A percentile compares a stretch with the other conserved stretches of the same genome.
Evolutionary conservation across 1,140 invertebrate genomes (phyloP).

Genomic region (Drosophila kurseongensis): DNA sequence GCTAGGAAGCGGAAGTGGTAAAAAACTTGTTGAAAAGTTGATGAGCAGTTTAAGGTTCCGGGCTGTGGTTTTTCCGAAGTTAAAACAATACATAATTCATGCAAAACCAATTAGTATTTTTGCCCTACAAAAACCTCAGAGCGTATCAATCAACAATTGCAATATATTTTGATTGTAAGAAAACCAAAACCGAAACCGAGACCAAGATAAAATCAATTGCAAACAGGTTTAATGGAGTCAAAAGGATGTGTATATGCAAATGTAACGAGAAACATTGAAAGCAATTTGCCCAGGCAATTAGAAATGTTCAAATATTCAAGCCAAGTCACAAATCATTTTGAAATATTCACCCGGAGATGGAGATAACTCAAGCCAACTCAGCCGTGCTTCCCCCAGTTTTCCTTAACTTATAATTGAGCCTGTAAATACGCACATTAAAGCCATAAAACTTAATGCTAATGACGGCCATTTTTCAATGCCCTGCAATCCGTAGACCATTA

Average conservation of each 20-base stretch:
- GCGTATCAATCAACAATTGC: conserved; percentile 22
- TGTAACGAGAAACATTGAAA: conserved; percentile 22
- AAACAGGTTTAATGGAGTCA: conserved; percentile 32
- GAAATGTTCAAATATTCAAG: conserved; percentile 6
- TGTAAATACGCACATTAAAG: conserved; percentile 9
- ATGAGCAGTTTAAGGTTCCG: conserved; percentile 27
- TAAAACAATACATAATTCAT: conserved; percentile 32
- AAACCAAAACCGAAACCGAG: conserved; percentile 3
- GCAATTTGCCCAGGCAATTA: conserved; percentile 32
- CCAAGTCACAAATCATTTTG: conserved; percentile 5
- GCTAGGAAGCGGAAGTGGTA: conserved; percentile 22
- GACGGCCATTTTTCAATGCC: conserved; percentile 24
- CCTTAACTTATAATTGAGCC: conserved; percentile 19
- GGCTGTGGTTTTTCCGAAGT: conserved; percentile 1
- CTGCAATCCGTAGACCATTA: conserved; percentile 35
- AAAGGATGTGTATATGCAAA: conserved; percentile 11
- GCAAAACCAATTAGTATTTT: conserved; percentile 17
- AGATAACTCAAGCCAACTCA: conserved; percentile 3
- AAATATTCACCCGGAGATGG: conserved; percentile 16
- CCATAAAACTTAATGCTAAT: conserved; percentile 41
- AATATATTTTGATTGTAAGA: conserved; percentile 24
- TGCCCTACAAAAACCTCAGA: background rate
- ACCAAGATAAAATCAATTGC: conserved; percentile 27
- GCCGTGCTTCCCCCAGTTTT: conserved; percentile 1
- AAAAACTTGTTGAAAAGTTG: conserved; percentile 47